Conservation (phyloP, 2,888 invertebrate genomes). For the Myopa tessellatipennis region DNA sequence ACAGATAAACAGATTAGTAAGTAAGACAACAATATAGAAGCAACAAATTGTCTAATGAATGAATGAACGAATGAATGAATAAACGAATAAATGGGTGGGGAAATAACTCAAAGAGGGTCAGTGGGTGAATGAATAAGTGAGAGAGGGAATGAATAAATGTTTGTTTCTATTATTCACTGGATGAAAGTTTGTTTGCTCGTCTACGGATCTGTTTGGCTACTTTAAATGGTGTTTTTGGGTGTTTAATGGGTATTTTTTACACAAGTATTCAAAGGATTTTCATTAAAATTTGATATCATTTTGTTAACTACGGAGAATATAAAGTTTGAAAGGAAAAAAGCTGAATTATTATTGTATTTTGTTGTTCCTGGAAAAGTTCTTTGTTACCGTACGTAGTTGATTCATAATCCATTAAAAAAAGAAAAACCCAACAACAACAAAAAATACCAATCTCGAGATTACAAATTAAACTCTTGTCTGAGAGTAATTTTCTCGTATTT, state of each 20-base stretch:
- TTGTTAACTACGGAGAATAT: too few relatives aligned
- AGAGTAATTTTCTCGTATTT: not conserved
- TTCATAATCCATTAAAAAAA: too few relatives aligned
- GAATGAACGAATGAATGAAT: constrained; percentile 14
- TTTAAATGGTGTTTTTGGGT: not conserved
- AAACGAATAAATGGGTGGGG: not conserved
- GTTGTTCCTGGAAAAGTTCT: too few relatives aligned
- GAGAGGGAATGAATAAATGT: too few relatives aligned
- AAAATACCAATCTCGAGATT: not conserved
- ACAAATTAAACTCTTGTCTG: not conserved
- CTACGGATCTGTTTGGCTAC: not conserved
- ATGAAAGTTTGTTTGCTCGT: not conserved
- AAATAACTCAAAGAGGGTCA: not conserved
- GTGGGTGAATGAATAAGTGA: not conserved
- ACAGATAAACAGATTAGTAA: constrained; percentile 35
- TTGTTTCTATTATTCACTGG: too few relatives aligned
- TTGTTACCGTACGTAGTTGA: too few relatives aligned
- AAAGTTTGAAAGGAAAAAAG: too few relatives aligned
- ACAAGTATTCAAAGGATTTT: too few relatives aligned
- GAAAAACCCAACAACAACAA: not conserved
- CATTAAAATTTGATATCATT: too few relatives aligned
- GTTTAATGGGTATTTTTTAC: too few relatives aligned
- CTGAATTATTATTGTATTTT: too few relatives aligned
- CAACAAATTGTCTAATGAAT: constrained; percentile 32
- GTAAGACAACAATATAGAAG: constrained; percentile 24